Conservation (phyloP, 2,113 vertebrate species). For the Leucopternis melanops region DNA sequence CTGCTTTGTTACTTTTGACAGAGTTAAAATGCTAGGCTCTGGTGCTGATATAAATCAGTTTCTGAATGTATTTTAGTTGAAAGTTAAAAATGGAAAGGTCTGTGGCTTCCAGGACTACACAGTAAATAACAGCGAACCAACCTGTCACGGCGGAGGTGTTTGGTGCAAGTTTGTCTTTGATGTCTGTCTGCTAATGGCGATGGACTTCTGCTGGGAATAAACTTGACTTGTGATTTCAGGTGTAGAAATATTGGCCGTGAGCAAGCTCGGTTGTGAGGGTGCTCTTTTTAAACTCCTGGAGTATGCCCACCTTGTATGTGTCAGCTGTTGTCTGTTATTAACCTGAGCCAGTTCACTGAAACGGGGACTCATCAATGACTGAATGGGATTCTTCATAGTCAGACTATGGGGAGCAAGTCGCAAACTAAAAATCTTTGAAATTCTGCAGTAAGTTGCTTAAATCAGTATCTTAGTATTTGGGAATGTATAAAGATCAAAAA, state of each 20-base stretch:
- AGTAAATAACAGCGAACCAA: background rate
- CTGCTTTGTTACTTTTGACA: background rate
- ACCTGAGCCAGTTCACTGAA: background rate
- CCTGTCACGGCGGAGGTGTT: rapidly evolving
- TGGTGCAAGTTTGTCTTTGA: background rate
- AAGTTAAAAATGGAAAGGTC: background rate
- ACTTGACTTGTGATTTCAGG: background rate
- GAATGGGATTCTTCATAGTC: background rate
- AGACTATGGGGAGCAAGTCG: background rate
- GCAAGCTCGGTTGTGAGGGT: background rate
- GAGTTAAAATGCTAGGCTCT: background rate
- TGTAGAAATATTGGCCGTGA: background rate
- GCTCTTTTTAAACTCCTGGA: background rate
- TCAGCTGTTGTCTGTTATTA: background rate
- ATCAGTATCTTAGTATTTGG: background rate
- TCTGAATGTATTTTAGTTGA: background rate
- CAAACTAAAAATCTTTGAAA: background rate
- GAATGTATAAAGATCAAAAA: background rate
- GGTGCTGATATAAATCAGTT: background rate
- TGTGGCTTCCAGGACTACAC: background rate
- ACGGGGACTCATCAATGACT: background rate
- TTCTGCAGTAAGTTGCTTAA: constrained; percentile 7
- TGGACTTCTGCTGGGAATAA: background rate
- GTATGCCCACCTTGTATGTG: background rate
- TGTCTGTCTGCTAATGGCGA: background rate